These are phyloP conservation scores for Brachyhypopomus gauderio DNA, from an alignment of 2,113 vertebrate genomes.

Conservation along the genomic window DNA sequence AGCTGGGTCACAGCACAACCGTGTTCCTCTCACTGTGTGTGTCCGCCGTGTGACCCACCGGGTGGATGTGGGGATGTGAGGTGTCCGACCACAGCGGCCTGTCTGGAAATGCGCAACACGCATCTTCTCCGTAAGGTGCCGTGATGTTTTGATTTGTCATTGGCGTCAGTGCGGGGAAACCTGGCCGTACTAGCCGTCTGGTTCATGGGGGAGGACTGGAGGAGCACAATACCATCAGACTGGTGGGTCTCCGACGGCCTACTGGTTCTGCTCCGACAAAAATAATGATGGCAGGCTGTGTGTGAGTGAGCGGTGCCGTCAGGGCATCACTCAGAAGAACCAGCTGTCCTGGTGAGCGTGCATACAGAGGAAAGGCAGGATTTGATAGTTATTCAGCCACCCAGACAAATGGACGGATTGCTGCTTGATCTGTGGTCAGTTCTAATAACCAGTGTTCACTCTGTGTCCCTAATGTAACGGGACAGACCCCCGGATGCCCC, in stretches of 20 bases:
- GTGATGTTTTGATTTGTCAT: constrained; percentile 39
- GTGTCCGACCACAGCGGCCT: neutral
- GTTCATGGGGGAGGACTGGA: neutral
- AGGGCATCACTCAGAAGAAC: neutral
- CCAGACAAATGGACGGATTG: constrained; percentile 16
- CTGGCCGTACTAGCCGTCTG: constrained; percentile 27
- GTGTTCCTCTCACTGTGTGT: too few species aligned
- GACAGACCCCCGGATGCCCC: constrained; percentile 7
- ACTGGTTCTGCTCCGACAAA: neutral
- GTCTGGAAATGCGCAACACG: constrained; percentile 7
- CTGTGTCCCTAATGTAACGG: neutral
- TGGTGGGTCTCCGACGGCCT: neutral
- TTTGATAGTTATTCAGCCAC: constrained; percentile 28
- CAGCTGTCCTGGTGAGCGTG: neutral
- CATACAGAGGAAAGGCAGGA: neutral
- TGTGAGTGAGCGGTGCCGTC: neutral
- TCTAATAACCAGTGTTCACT: constrained; percentile 2
- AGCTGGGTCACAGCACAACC: constrained; percentile 2
- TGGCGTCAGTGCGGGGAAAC: constrained; percentile 16
- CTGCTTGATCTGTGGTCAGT: neutral
- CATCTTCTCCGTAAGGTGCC: neutral
- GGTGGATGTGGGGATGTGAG: neutral
- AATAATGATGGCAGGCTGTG: neutral
- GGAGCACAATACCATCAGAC: neutral
- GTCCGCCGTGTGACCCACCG: neutral